phyloP scores from a whole-genome alignment of 1,140 invertebrate genomes.

The Bombus polaris region DNA sequence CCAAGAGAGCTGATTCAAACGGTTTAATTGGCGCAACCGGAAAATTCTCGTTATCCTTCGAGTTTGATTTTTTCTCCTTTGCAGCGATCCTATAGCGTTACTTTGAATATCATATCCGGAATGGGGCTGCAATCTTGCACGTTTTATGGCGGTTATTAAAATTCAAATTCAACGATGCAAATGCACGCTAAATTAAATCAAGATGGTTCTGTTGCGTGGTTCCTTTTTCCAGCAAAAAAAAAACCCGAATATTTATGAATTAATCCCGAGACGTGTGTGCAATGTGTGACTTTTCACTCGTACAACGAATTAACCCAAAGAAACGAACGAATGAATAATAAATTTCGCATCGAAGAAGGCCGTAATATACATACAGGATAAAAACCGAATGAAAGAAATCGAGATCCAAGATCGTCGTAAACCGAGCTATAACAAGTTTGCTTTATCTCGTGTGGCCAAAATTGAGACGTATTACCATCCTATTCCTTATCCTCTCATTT shows the following conservation, averaged over 20 bases:
- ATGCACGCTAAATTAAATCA: slow-evolving; percentile 34
- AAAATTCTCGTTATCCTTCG: slow-evolving; percentile 15
- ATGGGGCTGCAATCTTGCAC: slow-evolving; percentile 1
- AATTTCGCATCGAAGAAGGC: not conserved
- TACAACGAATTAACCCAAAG: too few relatives aligned
- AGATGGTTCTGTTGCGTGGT: not conserved
- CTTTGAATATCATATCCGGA: slow-evolving; percentile 14
- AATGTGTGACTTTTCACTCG: too few relatives aligned
- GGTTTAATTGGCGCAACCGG: slow-evolving; percentile 19
- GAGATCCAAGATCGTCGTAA: too few relatives aligned
- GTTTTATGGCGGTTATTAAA: slow-evolving; percentile 33
- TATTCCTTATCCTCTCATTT: too few relatives aligned
- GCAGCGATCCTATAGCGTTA: not conserved
- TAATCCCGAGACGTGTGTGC: not conserved
- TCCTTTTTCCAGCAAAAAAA: not conserved
- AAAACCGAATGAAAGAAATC: not conserved
- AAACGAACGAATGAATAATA: not conserved
- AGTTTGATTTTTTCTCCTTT: slow-evolving; percentile 21
- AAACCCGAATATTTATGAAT: not conserved
- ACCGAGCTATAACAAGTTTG: not conserved
- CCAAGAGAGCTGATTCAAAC: slow-evolving; percentile 38
- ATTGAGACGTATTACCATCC: slow-evolving; percentile 51
- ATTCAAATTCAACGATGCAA: slow-evolving; percentile 39
- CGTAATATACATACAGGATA: not conserved
- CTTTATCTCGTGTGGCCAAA: slow-evolving; percentile 32